Percentiles rank a stretch among this genome's conserved stretches.
Conservation (phyloP, 2,113 vertebrate genomes). For the Charadrius vociferus region DNA sequence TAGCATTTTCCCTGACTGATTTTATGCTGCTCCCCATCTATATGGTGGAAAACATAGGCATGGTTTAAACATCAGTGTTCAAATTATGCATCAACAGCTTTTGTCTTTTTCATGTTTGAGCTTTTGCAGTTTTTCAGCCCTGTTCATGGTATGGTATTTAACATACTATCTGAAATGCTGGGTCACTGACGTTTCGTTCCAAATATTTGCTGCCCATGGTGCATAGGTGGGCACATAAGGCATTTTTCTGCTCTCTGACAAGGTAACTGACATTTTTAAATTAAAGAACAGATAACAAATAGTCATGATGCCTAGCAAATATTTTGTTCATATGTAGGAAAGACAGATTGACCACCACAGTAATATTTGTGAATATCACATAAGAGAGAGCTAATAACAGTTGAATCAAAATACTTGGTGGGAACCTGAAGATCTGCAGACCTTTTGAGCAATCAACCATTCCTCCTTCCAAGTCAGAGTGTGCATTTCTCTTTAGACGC, state of each 20-base stretch:
- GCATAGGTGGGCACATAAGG: background rate
- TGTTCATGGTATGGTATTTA: background rate
- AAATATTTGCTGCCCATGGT: background rate
- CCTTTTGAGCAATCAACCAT: background rate
- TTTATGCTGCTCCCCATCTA: background rate
- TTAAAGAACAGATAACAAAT: background rate
- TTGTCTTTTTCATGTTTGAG: background rate
- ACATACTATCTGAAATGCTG: background rate
- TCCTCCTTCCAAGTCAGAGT: background rate
- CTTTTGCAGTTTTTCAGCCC: background rate
- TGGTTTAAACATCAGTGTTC: background rate
- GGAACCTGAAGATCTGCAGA: background rate
- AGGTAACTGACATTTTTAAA: background rate
- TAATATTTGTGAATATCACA: background rate
- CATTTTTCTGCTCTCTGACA: background rate
- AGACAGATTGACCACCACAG: background rate
- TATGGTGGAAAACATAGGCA: background rate
- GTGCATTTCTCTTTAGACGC: background rate
- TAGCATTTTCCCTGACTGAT: background rate
- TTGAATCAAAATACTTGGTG: background rate
- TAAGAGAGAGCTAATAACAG: background rate
- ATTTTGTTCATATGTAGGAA: background rate
- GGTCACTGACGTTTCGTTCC: background rate
- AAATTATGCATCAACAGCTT: background rate
- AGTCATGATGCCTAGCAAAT: background rate